Conservation (phyloP, 2,888 invertebrate species). For the Drosophila maculinotata region DNA sequence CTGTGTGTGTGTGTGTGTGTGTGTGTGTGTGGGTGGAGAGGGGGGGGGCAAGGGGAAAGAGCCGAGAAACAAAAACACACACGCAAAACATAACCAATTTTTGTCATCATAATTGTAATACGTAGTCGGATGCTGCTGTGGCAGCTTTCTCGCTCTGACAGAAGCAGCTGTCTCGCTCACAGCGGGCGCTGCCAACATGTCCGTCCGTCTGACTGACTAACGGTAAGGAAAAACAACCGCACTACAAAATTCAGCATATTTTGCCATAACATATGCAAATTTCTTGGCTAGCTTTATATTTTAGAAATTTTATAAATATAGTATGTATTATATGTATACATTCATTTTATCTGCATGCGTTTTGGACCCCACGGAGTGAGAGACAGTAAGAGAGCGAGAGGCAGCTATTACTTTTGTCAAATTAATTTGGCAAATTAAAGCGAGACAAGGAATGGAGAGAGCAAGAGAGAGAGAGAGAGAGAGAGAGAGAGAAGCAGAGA, state of each 20-base stretch:
- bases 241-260: conserved; percentile 54
- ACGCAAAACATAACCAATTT: conserved; percentile 78
- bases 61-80: conserved; percentile 49
- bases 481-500: not conserved
- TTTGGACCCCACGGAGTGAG: not conserved
- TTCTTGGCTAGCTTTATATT: conserved; percentile 27
- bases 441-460: not conserved
- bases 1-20: too few species aligned
- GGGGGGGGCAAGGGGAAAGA: conserved; percentile 10
- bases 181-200: conserved; percentile 49
- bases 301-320: conserved; percentile 21
- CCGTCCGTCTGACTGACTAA: conserved; percentile 1
- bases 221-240: conserved; percentile 32
- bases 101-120: conserved; percentile 81
- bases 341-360: conserved; percentile 1
- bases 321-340: conserved; percentile 2
- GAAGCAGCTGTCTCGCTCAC: conserved; percentile 28
- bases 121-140: conserved; percentile 42
- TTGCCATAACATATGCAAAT: conserved; percentile 55
- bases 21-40: too few species aligned
- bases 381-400: not conserved
- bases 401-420: conserved; percentile 37
- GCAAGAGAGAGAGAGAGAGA: not conserved
- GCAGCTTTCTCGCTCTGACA: conserved; percentile 27
- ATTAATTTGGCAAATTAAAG: conserved; percentile 73